phyloP scores from a whole-genome alignment of 64 coral and sea anemone genomes.

The Montipora capricornis region DNA sequence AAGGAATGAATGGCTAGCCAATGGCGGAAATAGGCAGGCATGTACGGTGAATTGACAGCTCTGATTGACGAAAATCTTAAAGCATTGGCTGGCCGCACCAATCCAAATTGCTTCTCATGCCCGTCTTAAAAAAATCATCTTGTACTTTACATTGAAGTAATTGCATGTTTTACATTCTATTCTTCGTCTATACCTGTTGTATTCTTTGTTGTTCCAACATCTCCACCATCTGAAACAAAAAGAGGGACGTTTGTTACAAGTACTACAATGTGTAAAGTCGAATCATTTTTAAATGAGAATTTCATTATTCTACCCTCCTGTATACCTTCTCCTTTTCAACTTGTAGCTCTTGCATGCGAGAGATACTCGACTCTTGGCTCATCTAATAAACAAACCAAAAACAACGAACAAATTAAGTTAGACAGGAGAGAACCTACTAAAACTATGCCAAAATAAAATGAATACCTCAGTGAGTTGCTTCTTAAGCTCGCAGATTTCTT shows the following conservation, averaged over 20 bases:
- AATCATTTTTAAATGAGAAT: neutral
- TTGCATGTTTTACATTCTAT: neutral
- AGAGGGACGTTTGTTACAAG: no score
- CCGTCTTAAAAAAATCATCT: neutral
- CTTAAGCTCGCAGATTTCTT: constrained; percentile 46
- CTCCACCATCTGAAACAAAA: constrained; percentile 18
- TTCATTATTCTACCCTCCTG: neutral
- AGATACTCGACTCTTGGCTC: constrained; percentile 14
- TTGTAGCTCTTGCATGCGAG: constrained; percentile 38
- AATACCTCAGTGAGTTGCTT: constrained; percentile 44
- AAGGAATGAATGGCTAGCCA: no score
- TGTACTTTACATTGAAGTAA: neutral
- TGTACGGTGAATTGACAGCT: no score
- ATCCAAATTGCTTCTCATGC: neutral
- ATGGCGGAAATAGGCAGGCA: no score
- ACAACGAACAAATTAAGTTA: neutral
- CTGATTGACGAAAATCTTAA: no score
- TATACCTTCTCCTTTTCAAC: constrained; percentile 60
- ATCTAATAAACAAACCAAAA: constrained; percentile 11
- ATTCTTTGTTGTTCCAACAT: constrained; percentile 35
- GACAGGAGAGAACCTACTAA: neutral
- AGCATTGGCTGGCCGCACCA: no score
- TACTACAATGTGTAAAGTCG: no score
- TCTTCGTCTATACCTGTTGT: constrained; percentile 10
- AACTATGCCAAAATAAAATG: neutral